Base-by-base conservation (phyloP, 2,113 vertebrate genomes). In the Dascyllus trimaculatus region DNA sequence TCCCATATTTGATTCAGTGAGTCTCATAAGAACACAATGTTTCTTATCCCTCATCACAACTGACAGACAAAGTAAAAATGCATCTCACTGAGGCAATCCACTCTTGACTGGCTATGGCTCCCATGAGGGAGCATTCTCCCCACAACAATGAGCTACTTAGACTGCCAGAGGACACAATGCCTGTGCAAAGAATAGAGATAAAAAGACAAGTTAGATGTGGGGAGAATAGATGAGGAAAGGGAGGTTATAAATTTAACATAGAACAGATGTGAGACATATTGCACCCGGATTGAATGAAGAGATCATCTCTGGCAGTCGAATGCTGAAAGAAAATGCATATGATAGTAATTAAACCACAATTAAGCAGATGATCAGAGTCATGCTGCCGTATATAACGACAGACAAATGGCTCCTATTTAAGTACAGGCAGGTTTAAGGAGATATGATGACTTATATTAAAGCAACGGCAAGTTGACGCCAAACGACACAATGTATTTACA, bases 141-240 rank as follows among this genome's bases (percentile, higher is more conserved):
- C 81, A 84, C 88, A 88, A 91, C 90, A 92, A 89, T 88, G 85
- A 91, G 84, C 87, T 90, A 85, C 91, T 93, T 91, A 88, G 84
- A 88, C 87, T 84, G 89, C 88, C 89, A 91, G 88, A 89, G 84
- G 84, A 90, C 82, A 87, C 75, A 63, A 74, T 56, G 80, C 80
- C 80, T 81, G 80, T 79, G 80, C 84, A 85, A 71, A 85, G 92
- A 79, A 88, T 68, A 62, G 74, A 85, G 78, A 89, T 89, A 86
- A 85, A 88, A 84, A 75, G 66, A 76, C 60, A 76, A 75, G 81
- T 82, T 74, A 68, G 80, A 86, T 72, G 82, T 68, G 43, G 71
- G 66, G 58, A 79, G 52, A 71, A 62, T 62, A 35, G 71, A 86
- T 56, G 81, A 70, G 32, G 74, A 66, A 19, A 46, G 7, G 57